These are phyloP conservation scores for Parauchenoglanis punctatus DNA, from an alignment of 2,797 vertebrate species.

Conservation along the genomic window DNA sequence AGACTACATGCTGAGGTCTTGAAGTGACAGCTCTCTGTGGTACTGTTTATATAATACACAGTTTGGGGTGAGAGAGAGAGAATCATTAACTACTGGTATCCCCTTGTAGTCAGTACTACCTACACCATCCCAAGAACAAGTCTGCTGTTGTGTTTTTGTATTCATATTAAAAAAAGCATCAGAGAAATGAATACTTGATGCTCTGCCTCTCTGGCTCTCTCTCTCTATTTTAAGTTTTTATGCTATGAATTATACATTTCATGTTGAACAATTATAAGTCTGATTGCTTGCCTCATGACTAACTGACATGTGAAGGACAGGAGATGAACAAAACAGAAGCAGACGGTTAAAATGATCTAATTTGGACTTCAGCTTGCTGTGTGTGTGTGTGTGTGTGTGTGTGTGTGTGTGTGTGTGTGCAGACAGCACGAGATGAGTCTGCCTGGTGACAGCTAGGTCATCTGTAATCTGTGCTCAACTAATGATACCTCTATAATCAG, in stretches of 20 bases:
- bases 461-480: not conserved
- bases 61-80: not conserved
- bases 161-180: not conserved
- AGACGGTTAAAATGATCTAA: not conserved
- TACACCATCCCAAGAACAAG: not conserved
- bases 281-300: not conserved
- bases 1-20: constrained; percentile 8
- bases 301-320: not conserved
- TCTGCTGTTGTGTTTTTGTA: not conserved
- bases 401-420: constrained; percentile 5
- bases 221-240: not conserved
- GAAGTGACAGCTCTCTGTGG: not conserved
- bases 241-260: not conserved
- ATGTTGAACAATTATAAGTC: not conserved
- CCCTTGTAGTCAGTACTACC: not conserved
- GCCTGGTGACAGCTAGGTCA: not conserved
- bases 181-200: not conserved
- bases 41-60: not conserved
- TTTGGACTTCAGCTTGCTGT: not conserved
- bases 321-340: not conserved
- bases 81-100: not conserved
- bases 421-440: not conserved
- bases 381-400: constrained; percentile 15
- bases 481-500: not conserved
- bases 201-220: not conserved